phyloP scores from a whole-genome alignment of 2,113 vertebrate genomes.

The Corythaeola cristata region DNA sequence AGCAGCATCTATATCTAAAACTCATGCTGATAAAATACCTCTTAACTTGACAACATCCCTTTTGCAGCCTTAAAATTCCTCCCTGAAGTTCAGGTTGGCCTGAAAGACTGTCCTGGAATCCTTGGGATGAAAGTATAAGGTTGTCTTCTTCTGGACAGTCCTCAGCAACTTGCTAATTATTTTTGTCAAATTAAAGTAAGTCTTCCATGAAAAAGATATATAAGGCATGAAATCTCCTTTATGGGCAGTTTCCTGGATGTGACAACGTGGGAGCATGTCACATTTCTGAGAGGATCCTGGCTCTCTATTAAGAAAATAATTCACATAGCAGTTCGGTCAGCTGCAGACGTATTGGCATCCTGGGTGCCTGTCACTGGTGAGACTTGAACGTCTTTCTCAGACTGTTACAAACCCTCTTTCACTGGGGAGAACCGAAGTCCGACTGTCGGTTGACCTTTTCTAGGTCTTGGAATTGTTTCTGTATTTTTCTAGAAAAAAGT shows the following conservation, averaged over 20 bases:
- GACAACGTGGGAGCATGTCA: no score
- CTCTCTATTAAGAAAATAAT: background rate
- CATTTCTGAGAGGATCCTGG: background rate
- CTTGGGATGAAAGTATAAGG: background rate
- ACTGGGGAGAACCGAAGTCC: background rate
- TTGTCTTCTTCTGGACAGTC: background rate
- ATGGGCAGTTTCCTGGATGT: background rate
- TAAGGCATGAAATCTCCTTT: background rate
- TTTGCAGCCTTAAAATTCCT: background rate
- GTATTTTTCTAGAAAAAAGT: background rate
- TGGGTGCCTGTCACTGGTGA: background rate
- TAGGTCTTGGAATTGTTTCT: background rate
- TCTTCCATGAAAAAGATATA: background rate
- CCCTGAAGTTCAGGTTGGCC: background rate
- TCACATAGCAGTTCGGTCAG: background rate
- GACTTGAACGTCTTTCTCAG: background rate
- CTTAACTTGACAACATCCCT: background rate
- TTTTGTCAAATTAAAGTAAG: background rate
- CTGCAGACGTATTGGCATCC: background rate
- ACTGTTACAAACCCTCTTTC: background rate
- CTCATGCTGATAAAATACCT: background rate
- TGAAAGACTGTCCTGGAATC: background rate
- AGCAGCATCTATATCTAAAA: background rate
- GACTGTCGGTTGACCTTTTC: background rate
- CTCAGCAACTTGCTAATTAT: background rate